A percentile compares a stretch with the other conserved stretches of the same genome.
phyloP scores from a whole-genome alignment of 2,113 vertebrate genomes.

The Siniperca knerii region DNA sequence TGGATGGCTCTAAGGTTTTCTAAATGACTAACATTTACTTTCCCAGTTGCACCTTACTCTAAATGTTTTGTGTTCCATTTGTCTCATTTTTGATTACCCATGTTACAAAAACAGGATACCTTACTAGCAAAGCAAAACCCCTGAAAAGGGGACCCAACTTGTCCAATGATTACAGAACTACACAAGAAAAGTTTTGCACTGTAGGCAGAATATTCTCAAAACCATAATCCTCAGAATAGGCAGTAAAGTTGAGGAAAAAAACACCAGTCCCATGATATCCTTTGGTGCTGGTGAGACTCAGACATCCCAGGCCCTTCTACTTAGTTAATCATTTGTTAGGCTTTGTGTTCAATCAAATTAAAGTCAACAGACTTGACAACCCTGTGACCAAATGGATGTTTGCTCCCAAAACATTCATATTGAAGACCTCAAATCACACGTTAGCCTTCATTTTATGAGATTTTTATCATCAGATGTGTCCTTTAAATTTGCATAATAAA shows the following conservation, averaged over 20 bases:
- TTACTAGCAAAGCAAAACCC: background rate
- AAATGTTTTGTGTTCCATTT: conserved; percentile 25
- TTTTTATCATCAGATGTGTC: background rate
- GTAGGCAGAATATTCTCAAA: background rate
- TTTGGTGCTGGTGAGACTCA: background rate
- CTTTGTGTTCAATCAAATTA: background rate
- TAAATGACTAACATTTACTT: conserved; percentile 47
- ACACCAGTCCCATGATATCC: background rate
- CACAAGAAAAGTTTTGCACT: background rate
- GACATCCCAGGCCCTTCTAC: background rate
- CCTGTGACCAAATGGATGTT: background rate
- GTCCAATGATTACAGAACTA: background rate
- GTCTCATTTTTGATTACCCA: background rate
- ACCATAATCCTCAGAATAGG: background rate
- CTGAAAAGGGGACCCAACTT: background rate
- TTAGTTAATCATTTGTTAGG: background rate
- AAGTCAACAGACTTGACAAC: background rate
- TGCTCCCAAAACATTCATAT: background rate
- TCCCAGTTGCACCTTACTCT: conserved; percentile 15
- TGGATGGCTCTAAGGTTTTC: conserved; percentile 48
- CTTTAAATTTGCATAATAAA: background rate
- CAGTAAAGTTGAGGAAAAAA: background rate
- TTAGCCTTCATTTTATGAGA: background rate
- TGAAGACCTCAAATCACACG: background rate
- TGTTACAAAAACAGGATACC: conserved; percentile 1